A percentile compares a stretch with the other conserved stretches of the same genome.
Evolutionary conservation across 2,888 invertebrate genomes (phyloP).

Genomic region (Glyphotaelius pellucidus): DNA sequence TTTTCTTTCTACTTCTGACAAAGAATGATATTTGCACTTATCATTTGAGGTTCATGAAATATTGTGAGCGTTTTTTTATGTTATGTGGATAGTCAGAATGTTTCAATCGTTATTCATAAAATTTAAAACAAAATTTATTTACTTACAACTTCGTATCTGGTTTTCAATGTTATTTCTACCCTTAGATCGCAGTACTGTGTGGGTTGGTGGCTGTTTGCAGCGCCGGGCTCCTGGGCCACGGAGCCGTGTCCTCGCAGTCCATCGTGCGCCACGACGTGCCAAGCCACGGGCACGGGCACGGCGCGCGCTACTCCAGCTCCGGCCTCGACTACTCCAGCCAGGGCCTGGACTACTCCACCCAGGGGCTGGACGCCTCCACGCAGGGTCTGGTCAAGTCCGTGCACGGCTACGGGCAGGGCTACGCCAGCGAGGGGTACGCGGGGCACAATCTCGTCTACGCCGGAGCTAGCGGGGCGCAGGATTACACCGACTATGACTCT

Average conservation of each 20-base stretch:
- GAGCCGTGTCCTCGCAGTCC: slow-evolving; percentile 67
- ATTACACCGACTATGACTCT: slow-evolving; percentile 43
- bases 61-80: too few species aligned
- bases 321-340: slow-evolving; percentile 67
- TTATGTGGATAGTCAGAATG: too few species aligned
- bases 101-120: too few species aligned
- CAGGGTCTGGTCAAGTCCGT: slow-evolving; percentile 66
- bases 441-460: slow-evolving; percentile 31
- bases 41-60: too few species aligned
- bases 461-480: slow-evolving; percentile 1
- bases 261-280: slow-evolving; percentile 52
- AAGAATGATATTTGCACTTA: too few species aligned
- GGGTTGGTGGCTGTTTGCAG: slow-evolving; percentile 74
- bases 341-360: slow-evolving; percentile 35
- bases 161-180: neutral
- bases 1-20: too few species aligned
- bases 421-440: neutral
- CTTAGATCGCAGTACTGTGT: slow-evolving; percentile 73
- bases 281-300: slow-evolving; percentile 67
- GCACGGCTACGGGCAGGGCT: slow-evolving; percentile 59
- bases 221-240: slow-evolving; percentile 72
- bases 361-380: slow-evolving; percentile 32
- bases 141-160: too few species aligned
- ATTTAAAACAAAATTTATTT: too few species aligned
- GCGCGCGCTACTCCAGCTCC: slow-evolving; percentile 67